Base-by-base conservation (phyloP, 2,888 invertebrate genomes). In the Reticulitermes lucifugus region DNA sequence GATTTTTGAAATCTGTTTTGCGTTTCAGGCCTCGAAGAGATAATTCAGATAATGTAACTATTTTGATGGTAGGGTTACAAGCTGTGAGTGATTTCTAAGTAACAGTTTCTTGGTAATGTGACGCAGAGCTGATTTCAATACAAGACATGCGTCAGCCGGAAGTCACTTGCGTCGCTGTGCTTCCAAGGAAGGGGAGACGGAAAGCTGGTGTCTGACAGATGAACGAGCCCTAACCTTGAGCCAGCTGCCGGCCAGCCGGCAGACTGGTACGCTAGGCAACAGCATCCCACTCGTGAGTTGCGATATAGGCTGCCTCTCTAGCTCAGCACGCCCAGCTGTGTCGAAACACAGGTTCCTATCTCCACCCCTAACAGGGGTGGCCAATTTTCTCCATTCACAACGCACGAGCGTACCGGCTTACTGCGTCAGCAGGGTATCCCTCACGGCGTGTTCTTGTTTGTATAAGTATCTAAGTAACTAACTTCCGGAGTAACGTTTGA, bases 211-310 rank as follows among this genome's bases (percentile, higher is more conserved):
- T 65, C 46, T 77, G 77, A 77, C 51, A n/a, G 51, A 51, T 70
- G 70, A 43, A 29, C 25, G 43, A 70, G 46, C 43, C 46, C 65
- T 81, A 81, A 81, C 81, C 70, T 81, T 81, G 81, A 81, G 60
- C n/a, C 51, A 55, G 79, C 51, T 46, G 77, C 29, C 25, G 43
- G 41, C 46, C 9, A 12, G 12, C 81, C 70, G 81, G 14, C 43
- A 35, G 12, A 55, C 18, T 25, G 55, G 79, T 12, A n/a, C n/a
- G 81, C 18, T 43, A 35, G 22, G 7, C 81, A 43, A 43, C 46
- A 46, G 46, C 65, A 65, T 81, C 81, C 81, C 81, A 81, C 81
- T n/a, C 81, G 6, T 6, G 46, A 77, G 22, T n/a, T 21, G 25
- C 22, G 46, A 41, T 29, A 18, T 18, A 41, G 55, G 55, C 55